Evolutionary conservation across 2,797 vertebrate genomes (phyloP), one percentile per base, ranked within the genome.

Genomic region (Macropodus opercularis): DNA sequence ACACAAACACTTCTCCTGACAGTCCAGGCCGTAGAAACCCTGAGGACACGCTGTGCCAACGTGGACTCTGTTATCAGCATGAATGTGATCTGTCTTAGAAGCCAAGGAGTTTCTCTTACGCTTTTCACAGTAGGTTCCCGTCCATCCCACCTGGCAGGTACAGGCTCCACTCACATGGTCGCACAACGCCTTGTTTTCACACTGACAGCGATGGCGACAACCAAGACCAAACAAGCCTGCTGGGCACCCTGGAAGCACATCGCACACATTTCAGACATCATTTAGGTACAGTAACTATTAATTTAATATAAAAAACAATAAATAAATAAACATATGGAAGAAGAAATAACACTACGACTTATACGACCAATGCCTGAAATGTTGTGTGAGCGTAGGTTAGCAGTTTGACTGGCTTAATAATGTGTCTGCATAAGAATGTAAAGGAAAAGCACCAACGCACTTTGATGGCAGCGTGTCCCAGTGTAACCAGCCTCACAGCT

Each of bases 121-220:
- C 0, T 90, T 95, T 79, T 99, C 95, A 4, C 97, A 97, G 88
- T 94, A 96, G 6, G 92, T 95, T 18, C 97, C 96, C 0, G 94
- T 86, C 97, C 97, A 98, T 75, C 97, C 97, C 0, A 91, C 81
- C 12, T 75, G 84, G 75, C 97, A 99, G 18, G 92, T 95, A 17
- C 97, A 99, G 11, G 96, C 95, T 5, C 97, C 97, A 0, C 96
- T 96, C 84, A 98, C 85, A 0, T 97, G 96, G 85, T 99, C 97
- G 13, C 97, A 99, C 46, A 85, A 44, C 0, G 94, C 97, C 14
- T 88, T 83, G 0, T 98, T 94, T 40, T 95, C 93, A 82, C 97
- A 99, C 83, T 90, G 95, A 54, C 97, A 99, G 12, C 1, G 90
- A 24, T 81, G 94, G 14, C 34, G 90, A 65, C 97, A 99, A 51